These are phyloP conservation scores for Parazoanthus swiftii DNA, from an alignment of 92 coral and sea anemone genomes.

Conservation along the genomic window DNA sequence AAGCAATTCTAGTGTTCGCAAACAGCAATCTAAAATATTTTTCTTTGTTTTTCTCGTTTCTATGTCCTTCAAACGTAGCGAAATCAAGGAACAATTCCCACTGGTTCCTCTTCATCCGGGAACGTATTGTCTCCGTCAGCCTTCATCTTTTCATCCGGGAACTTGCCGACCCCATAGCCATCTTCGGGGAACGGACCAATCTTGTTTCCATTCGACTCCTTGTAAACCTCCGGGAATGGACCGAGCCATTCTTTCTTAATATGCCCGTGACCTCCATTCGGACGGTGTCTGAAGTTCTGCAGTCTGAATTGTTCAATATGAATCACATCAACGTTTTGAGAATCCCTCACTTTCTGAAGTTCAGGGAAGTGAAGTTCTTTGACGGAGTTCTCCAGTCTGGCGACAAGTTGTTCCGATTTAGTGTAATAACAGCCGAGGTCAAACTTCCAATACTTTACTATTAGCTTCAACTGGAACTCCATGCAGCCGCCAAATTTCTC, in stretches of 20 bases:
- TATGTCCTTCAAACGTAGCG: not conserved
- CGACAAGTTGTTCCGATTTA: slow-evolving; percentile 5
- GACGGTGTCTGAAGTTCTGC: slow-evolving; percentile 3
- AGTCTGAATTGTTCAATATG: not conserved
- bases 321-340: not conserved
- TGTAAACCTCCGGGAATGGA: not conserved
- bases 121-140: not conserved
- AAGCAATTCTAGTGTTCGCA: no score
- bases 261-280: not conserved
- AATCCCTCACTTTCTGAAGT: not conserved
- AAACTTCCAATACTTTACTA: not conserved
- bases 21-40: no score
- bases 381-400: not conserved
- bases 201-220: not conserved
- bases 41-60: no score
- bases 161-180: not conserved
- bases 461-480: slow-evolving; percentile 4
- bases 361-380: not conserved
- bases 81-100: not conserved
- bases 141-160: slow-evolving; percentile 1
- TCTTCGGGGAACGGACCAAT: not conserved
- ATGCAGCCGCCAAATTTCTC: slow-evolving; percentile 28
- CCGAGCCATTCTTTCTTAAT: not conserved
- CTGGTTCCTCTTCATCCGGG: not conserved
- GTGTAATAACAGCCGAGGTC: slow-evolving; percentile 21